A percentile compares a stretch with the other conserved stretches of the same genome.
phyloP scores from a whole-genome alignment of 2,113 vertebrate genomes.

The Phalacrocorax aristotelis region DNA sequence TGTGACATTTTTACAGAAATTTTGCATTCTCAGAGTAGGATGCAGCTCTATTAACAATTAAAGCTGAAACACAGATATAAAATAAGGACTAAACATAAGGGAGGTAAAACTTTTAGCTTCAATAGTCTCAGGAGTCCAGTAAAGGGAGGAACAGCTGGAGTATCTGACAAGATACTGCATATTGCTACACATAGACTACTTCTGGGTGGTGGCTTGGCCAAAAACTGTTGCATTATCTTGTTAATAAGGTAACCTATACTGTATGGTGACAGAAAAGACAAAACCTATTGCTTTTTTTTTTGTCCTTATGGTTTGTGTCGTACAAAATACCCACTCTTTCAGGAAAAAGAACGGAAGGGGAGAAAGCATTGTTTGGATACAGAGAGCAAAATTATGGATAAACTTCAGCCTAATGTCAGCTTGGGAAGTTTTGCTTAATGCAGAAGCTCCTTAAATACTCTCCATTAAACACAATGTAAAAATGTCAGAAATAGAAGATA shows the following conservation, averaged over 20 bases:
- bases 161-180: neutral
- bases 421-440: neutral
- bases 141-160: neutral
- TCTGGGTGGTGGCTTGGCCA: neutral
- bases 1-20: neutral
- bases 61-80: neutral
- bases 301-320: neutral
- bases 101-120: neutral
- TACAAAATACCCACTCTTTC: neutral
- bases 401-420: neutral
- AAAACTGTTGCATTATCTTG: neutral
- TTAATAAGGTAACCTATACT: neutral
- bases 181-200: neutral
- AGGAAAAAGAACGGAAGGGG: fast-evolving
- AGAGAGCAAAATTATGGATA: neutral
- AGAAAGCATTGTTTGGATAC: neutral
- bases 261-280: neutral
- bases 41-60: neutral
- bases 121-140: neutral
- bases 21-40: neutral
- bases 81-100: neutral
- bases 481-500: neutral
- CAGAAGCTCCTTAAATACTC: neutral
- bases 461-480: neutral
- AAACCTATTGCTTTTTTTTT: neutral